Conservation (phyloP, 2,113 vertebrate species). For the Phainopepla nitens region DNA sequence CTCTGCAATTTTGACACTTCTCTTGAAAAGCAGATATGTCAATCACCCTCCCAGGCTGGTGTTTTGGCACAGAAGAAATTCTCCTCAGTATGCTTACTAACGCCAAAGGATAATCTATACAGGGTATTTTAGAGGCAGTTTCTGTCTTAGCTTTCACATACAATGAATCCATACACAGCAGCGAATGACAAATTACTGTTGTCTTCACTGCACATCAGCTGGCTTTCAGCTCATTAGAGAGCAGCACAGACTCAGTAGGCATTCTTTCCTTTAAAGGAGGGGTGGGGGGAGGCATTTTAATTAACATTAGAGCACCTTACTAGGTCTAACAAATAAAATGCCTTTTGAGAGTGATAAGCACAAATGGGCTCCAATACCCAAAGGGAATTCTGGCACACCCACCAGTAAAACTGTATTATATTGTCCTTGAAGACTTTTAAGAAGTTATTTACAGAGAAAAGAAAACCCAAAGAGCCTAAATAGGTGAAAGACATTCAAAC, state of each 20-base stretch:
- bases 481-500: background rate
- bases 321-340: background rate
- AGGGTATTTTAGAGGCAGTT: background rate
- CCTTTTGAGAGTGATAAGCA: background rate
- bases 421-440: background rate
- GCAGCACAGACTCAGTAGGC: background rate
- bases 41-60: background rate
- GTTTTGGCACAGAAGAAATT: background rate
- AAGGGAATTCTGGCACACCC: background rate
- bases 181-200: background rate
- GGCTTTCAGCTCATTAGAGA: background rate
- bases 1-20: conserved; percentile 3
- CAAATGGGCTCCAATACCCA: background rate
- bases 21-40: conserved; percentile 1
- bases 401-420: background rate
- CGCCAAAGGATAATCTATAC: background rate
- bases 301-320: background rate
- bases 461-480: background rate
- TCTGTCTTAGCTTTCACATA: background rate
- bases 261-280: background rate
- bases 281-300: background rate
- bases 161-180: background rate
- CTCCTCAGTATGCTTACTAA: background rate
- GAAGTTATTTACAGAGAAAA: background rate
- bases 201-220: background rate